phyloP scores from a whole-genome alignment of 2,888 invertebrate species.

The Trachelus stipa region DNA sequence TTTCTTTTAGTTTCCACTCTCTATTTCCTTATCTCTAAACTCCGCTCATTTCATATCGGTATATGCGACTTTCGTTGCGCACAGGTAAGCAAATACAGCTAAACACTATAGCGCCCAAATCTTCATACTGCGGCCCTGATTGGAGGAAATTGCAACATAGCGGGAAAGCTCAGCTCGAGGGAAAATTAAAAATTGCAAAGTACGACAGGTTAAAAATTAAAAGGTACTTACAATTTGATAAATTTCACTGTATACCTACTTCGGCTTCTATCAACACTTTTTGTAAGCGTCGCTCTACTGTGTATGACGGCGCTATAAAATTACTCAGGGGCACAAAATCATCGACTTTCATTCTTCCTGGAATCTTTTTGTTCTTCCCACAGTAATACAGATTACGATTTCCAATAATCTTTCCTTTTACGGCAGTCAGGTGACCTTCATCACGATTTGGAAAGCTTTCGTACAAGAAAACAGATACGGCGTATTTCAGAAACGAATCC shows the following conservation, averaged over 20 bases:
- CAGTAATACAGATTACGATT: slow-evolving; percentile 89
- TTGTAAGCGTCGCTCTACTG: slow-evolving; percentile 70
- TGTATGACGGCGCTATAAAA: slow-evolving; percentile 85
- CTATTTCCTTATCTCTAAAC: too few relatives aligned
- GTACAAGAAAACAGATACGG: slow-evolving; percentile 79
- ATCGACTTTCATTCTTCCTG: slow-evolving; percentile 73
- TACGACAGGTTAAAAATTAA: too few relatives aligned
- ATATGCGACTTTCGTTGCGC: too few relatives aligned
- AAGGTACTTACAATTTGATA: too few relatives aligned
- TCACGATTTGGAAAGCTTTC: slow-evolving; percentile 75
- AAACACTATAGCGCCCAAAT: too few relatives aligned
- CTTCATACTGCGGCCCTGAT: too few relatives aligned
- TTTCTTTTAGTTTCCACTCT: too few relatives aligned
- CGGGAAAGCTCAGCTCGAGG: too few relatives aligned
- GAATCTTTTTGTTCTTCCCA: slow-evolving; percentile 61
- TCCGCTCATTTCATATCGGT: too few relatives aligned
- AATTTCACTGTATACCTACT: slow-evolving; percentile 28
- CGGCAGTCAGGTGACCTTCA: slow-evolving; percentile 83
- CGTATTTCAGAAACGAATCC: slow-evolving; percentile 88
- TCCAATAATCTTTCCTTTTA: slow-evolving; percentile 80
- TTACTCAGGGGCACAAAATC: slow-evolving; percentile 77
- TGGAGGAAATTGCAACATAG: too few relatives aligned
- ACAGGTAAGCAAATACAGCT: too few relatives aligned
- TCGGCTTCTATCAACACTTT: slow-evolving; percentile 60
- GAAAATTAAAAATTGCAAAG: too few relatives aligned